These are phyloP conservation scores for Gymnodraco acuticeps DNA, from an alignment of 2,797 vertebrate species.

Conservation along the genomic window DNA sequence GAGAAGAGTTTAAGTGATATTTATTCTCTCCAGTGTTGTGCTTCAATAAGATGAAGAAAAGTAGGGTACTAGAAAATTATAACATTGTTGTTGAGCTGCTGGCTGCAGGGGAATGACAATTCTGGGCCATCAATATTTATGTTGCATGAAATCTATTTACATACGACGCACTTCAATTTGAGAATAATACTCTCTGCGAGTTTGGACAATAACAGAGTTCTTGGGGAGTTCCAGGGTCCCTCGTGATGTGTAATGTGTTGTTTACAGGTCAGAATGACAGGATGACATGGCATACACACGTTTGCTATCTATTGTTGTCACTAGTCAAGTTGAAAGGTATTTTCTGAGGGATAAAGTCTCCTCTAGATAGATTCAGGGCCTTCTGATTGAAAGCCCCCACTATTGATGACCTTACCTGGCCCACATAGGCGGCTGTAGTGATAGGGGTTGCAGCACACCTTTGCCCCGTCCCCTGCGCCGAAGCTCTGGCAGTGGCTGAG, in stretches of 20 bases:
- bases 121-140: constrained; percentile 3
- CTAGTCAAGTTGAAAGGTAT: not conserved
- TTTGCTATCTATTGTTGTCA: not conserved
- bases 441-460: constrained; percentile 96
- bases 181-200: not conserved
- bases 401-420: constrained; percentile 88
- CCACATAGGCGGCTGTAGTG: constrained; percentile 97
- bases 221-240: not conserved
- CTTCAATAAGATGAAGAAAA: not conserved
- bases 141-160: not conserved
- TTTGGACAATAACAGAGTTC: too few species aligned
- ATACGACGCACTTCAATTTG: not conserved
- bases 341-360: not conserved
- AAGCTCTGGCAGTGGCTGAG: constrained; percentile 92
- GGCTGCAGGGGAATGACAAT: constrained; percentile 18
- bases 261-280: not conserved
- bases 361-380: not conserved
- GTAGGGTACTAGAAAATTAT: too few species aligned
- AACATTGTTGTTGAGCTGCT: constrained; percentile 10
- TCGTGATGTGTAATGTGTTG: not conserved
- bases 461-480: constrained; percentile 81
- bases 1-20: not conserved
- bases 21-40: not conserved
- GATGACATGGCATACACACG: not conserved
- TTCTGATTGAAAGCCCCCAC: not conserved